These are phyloP conservation scores for Villa cingulata DNA, from an alignment of 2,888 invertebrate species.

Conservation along the genomic window DNA sequence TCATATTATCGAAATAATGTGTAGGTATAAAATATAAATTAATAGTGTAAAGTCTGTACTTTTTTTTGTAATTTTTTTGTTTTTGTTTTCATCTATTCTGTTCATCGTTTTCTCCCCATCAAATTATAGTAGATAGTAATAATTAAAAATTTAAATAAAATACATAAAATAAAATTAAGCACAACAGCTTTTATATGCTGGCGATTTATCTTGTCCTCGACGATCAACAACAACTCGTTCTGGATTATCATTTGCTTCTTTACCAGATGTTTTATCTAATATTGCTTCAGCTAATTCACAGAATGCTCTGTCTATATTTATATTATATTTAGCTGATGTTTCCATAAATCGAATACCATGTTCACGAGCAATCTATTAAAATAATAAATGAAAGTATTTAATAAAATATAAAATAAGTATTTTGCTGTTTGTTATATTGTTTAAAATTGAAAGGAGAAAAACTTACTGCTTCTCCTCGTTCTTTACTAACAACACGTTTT, in stretches of 20 bases:
- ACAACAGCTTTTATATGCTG: slow-evolving; percentile 36
- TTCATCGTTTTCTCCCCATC: too few species aligned
- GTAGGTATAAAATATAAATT: too few species aligned
- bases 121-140: too few species aligned
- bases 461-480: slow-evolving; percentile 83
- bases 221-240: slow-evolving; percentile 61
- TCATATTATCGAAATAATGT: too few species aligned
- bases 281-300: slow-evolving; percentile 89
- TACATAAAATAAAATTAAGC: slow-evolving; percentile 21
- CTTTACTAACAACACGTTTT: slow-evolving; percentile 82
- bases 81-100: too few species aligned
- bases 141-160: not conserved
- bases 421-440: too few species aligned
- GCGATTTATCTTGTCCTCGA: slow-evolving; percentile 38
- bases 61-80: not conserved
- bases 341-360: slow-evolving; percentile 95
- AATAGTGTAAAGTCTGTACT: not conserved
- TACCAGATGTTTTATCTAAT: slow-evolving; percentile 76
- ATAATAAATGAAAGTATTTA: slow-evolving; percentile 1
- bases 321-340: slow-evolving; percentile 93
- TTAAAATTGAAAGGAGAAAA: not conserved
- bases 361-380: slow-evolving; percentile 77
- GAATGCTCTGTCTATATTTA: slow-evolving; percentile 93
- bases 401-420: not conserved
- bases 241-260: slow-evolving; percentile 63